phyloP scores from a whole-genome alignment of 2,888 invertebrate genomes.

The Epistrophe grossulariae region DNA sequence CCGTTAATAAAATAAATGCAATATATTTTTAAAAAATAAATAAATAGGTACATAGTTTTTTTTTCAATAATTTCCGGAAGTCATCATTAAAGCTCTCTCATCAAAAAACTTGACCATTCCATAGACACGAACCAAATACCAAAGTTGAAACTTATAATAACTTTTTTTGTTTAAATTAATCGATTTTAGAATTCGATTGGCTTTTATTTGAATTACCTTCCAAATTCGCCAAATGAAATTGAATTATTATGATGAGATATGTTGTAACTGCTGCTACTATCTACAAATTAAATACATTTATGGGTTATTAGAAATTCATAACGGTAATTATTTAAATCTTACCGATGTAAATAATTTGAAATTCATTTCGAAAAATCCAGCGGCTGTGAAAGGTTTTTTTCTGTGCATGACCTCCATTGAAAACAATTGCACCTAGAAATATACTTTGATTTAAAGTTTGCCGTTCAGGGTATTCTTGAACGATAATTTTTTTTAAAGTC shows the following conservation, averaged over 20 bases:
- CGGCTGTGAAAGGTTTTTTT: conserved; percentile 78
- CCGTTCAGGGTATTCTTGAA: neutral
- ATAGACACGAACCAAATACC: conserved; percentile 7
- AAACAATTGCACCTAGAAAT: conserved; percentile 78
- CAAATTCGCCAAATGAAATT: conserved; percentile 77
- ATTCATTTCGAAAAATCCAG: conserved; percentile 79
- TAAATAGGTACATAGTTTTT: neutral
- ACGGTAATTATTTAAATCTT: neutral
- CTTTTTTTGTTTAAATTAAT: neutral
- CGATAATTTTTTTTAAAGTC: neutral
- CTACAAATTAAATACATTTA: conserved; percentile 65
- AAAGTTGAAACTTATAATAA: neutral
- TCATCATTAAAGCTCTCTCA: neutral
- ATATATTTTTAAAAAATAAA: neutral
- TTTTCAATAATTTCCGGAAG: neutral
- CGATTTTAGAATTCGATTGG: neutral
- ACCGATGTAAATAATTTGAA: conserved; percentile 79
- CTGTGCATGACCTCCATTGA: conserved; percentile 79
- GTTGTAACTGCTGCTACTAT: conserved; percentile 79
- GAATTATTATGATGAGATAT: conserved; percentile 79
- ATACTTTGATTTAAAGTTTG: conserved; percentile 3
- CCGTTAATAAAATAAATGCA: neutral
- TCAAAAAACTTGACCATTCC: neutral
- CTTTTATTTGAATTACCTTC: conserved; percentile 33
- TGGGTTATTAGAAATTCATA: neutral